Evolutionary conservation across 1,140 invertebrate genomes (phyloP).

Genomic region (Hypsibius dujardini): DNA sequence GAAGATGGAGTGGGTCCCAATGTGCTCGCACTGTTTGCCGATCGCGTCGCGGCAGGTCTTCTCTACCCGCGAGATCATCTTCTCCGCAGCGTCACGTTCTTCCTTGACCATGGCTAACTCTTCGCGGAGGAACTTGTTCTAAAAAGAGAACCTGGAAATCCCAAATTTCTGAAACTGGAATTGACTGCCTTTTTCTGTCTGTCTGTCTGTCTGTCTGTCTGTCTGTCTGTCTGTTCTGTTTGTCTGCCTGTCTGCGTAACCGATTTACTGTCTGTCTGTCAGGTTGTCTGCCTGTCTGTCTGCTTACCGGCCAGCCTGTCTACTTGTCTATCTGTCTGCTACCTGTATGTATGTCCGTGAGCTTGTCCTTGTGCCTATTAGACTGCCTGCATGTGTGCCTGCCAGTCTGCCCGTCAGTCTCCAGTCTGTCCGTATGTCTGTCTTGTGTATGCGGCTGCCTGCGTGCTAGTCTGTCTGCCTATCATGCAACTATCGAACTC

Average conservation of each 20-base stretch:
- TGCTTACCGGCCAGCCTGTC: too few relatives aligned
- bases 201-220: too few relatives aligned
- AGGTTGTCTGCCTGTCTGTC: too few relatives aligned
- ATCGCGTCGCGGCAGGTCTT: background rate
- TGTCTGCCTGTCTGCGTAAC: too few relatives aligned
- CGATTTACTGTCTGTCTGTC: too few relatives aligned
- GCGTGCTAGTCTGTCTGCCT: background rate
- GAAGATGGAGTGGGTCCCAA: background rate
- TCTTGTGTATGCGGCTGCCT: background rate
- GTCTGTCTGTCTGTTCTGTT: too few relatives aligned
- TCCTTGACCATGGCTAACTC: background rate
- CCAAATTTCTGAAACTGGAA: background rate
- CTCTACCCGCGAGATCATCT: background rate
- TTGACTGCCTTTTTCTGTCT: too few relatives aligned
- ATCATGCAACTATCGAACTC: background rate
- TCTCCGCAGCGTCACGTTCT: background rate
- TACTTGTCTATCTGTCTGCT: too few relatives aligned
- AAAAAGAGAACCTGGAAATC: background rate
- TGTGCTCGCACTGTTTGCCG: background rate
- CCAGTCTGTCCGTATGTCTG: too few relatives aligned
- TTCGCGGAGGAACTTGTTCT: conserved; percentile 1
- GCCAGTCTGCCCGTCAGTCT: background rate
- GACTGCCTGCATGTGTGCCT: background rate
- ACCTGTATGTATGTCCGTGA: background rate
- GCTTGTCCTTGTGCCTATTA: background rate